A percentile compares a stretch with the other conserved stretches of the same genome.
phyloP scores from a whole-genome alignment of 2,888 invertebrate genomes.

The Campaea margaritaria region DNA sequence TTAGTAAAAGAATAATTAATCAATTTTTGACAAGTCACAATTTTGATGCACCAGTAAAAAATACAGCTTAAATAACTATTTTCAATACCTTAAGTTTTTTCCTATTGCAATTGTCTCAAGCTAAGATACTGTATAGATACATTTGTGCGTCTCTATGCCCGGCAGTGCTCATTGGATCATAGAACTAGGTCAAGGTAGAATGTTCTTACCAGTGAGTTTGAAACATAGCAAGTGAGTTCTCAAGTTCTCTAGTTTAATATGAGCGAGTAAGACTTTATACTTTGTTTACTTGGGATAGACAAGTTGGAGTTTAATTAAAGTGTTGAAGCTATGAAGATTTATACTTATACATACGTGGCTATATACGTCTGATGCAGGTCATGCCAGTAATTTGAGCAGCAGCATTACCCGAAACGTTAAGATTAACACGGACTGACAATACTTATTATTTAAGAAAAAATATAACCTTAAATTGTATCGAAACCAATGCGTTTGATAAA shows the following conservation, averaged over 20 bases:
- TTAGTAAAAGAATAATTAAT: too few relatives aligned
- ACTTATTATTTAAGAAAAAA: too few relatives aligned
- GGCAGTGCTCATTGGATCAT: slow-evolving; percentile 4
- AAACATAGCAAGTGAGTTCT: slow-evolving; percentile 19
- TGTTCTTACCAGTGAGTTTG: slow-evolving; percentile 16
- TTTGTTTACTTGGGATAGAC: slow-evolving; percentile 6
- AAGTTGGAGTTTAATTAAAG: slow-evolving; percentile 20
- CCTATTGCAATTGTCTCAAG: too few relatives aligned
- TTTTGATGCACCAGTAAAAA: background rate
- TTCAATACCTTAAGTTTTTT: too few relatives aligned
- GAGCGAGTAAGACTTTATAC: slow-evolving; percentile 6
- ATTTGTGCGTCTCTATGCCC: background rate
- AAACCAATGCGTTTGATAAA: too few relatives aligned
- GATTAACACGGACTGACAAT: too few relatives aligned
- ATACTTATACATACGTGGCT: background rate
- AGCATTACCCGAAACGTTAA: too few relatives aligned
- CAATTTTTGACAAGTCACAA: background rate
- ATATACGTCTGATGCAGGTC: background rate
- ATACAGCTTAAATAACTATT: too few relatives aligned
- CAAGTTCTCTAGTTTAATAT: slow-evolving; percentile 15
- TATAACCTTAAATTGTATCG: too few relatives aligned
- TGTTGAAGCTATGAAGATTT: slow-evolving; percentile 4
- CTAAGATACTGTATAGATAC: slow-evolving; percentile 7
- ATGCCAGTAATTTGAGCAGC: too few relatives aligned
- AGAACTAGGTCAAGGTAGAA: slow-evolving; percentile 29